Evolutionary conservation across 2,888 invertebrate species (phyloP), one percentile per base, ranked within the genome.

Genomic region (Yponomeuta evonymella): DNA sequence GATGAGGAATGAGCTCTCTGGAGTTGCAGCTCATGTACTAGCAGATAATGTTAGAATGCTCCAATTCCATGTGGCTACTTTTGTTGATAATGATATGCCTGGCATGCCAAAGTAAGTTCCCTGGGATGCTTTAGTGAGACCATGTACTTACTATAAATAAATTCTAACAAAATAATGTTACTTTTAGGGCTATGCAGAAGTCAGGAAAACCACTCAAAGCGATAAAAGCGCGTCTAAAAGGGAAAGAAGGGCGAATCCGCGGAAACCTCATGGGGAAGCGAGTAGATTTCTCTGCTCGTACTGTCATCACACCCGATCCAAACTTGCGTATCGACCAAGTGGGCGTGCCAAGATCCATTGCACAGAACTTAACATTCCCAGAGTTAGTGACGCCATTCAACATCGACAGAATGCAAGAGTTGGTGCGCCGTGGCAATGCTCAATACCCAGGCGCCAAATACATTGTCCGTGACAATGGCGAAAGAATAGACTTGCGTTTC

Each of bases 221-320:
- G 0, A 94, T 99, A 70, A 99, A 99, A 86, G 97, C 99, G 4
- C 95, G 99, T 68, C 86, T 97, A 70, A 99, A 99, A 90, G 99
- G 99, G 30, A 99, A 99, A 85, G 99, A 99, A 95, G 99, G 99
- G 0, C 94, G 99, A 80, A 99, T 99, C 80, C 94, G 99, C 88
- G 99, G 99, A 79, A 99, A 99, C 88, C 94, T 99, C 79, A 99
- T 99, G 99, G 99, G 99, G 71, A 99, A 99, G 87, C 98, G 99
- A 93, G 99, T 99, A 0, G 99, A 99, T 84, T 99, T 99, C 86
- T 99, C 99, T 0, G 99, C 99, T 6, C 96, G 99, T 87, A 99
- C 99, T 80, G 99, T 99, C 81, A 98, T 98, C 83, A 99, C 98
- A 30, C 98, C 98, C 0, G 98, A 98, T 93, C 98, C 98, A 0